Conservation (phyloP, 2,888 invertebrate genomes). For the Ditylenchus weischeri region DNA sequence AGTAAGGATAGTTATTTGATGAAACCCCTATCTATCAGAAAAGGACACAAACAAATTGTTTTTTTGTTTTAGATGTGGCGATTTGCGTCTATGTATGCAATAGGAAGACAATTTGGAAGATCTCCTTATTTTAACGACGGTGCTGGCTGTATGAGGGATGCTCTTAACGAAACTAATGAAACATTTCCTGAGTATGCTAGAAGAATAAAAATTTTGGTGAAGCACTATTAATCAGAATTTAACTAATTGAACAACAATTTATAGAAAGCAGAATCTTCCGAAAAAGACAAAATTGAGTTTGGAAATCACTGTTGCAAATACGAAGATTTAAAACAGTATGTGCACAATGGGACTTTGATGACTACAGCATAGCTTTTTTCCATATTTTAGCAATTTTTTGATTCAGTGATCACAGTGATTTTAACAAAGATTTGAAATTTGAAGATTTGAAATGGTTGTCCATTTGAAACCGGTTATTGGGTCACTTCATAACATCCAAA, state of each 20-base stretch:
- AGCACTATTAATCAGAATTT: not conserved
- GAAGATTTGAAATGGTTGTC: too few relatives aligned
- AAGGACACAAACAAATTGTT: too few relatives aligned
- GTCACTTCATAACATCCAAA: too few relatives aligned
- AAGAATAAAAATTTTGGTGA: conserved; percentile 2
- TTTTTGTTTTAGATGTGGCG: conserved; percentile 24
- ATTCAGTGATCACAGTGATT: too few relatives aligned
- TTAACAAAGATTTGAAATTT: too few relatives aligned
- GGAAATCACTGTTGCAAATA: conserved; percentile 18
- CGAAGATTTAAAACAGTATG: conserved; percentile 4
- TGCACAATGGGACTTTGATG: too few relatives aligned
- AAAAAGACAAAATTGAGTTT: not conserved
- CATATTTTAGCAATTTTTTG: too few relatives aligned
- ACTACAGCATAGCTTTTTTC: too few relatives aligned
- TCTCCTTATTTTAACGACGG: conserved; percentile 11
- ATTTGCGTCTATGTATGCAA: conserved; percentile 24
- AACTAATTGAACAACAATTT: not conserved
- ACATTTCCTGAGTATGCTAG: conserved; percentile 16
- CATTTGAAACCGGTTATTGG: too few relatives aligned
- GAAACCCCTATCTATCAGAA: too few relatives aligned
- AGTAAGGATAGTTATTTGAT: too few relatives aligned
- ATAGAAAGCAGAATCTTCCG: not conserved
- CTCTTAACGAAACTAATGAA: not conserved
- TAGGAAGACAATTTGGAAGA: conserved; percentile 15
- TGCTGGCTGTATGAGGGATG: conserved; percentile 2